Conservation (phyloP, 2,113 vertebrate genomes). For the Stictonetta naevosa region DNA sequence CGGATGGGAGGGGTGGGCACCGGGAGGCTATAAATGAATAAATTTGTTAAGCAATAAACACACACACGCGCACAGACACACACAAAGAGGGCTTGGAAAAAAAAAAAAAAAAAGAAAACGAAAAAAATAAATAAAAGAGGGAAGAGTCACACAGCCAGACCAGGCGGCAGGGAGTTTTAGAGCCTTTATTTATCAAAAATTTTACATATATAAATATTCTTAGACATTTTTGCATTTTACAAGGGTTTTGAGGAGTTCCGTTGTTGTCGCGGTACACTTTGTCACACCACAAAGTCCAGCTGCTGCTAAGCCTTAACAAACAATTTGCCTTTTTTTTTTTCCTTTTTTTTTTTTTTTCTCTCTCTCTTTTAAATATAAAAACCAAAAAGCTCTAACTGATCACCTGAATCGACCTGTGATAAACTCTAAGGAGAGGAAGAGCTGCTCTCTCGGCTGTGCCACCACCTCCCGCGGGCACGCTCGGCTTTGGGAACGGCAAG, state of each 20-base stretch:
- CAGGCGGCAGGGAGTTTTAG: constrained; percentile 69
- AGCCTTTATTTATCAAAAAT: constrained; percentile 94
- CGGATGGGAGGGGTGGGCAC: constrained; percentile 79
- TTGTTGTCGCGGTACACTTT: constrained; percentile 83
- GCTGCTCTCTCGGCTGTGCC: neutral
- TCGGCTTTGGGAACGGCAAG: constrained; percentile 77
- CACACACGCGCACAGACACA: constrained; percentile 79
- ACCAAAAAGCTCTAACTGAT: constrained; percentile 71
- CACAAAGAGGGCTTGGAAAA: constrained; percentile 78
- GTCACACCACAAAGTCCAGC: constrained; percentile 81
- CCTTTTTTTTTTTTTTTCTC: neutral
- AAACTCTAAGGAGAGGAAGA: constrained; percentile 73
- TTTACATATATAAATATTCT: constrained; percentile 99
- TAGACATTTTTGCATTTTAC: constrained; percentile 94
- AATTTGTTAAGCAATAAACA: constrained; percentile 99
- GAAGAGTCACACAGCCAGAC: constrained; percentile 23
- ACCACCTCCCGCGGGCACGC: neutral
- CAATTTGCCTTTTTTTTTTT: neutral
- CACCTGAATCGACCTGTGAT: constrained; percentile 83
- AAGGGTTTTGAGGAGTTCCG: constrained; percentile 93
- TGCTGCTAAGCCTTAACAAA: constrained; percentile 70
- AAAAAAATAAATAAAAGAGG: neutral
- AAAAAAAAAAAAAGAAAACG: neutral
- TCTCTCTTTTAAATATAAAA: constrained; percentile 59
- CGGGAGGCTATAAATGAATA: constrained; percentile 78